Evolutionary conservation across 2,888 invertebrate species (phyloP).

Genomic region (Rotaria magnacalcarata): DNA sequence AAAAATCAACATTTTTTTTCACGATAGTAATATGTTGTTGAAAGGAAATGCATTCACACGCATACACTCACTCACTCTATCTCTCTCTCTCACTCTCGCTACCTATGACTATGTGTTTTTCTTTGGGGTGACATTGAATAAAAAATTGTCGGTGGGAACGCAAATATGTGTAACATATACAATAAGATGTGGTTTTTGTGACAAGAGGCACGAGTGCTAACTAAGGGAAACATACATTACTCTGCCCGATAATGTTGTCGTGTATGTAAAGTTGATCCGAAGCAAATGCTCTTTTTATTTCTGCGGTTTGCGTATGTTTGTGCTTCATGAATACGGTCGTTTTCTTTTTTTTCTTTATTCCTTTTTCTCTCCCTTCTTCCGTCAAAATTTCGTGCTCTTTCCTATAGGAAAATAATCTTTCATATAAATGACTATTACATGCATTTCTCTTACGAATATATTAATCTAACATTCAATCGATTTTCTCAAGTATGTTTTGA

Average conservation of each 20-base stretch:
- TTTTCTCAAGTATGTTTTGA: background rate
- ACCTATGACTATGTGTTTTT: background rate
- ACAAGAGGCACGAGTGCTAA: background rate
- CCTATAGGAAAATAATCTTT: background rate
- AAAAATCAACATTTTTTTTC: background rate
- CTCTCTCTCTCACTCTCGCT: background rate
- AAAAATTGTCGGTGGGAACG: background rate
- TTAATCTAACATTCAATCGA: background rate
- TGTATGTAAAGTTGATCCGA: slow-evolving; percentile 11
- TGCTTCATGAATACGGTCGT: background rate
- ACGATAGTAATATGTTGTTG: background rate
- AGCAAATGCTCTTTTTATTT: slow-evolving; percentile 10
- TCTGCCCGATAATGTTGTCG: slow-evolving; percentile 9
- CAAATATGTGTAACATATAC: background rate
- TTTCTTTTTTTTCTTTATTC: background rate
- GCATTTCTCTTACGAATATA: background rate
- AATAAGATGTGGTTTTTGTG: background rate
- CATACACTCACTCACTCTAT: background rate
- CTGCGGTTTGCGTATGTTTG: background rate
- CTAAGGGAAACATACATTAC: background rate
- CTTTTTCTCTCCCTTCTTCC: background rate
- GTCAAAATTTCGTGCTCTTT: background rate
- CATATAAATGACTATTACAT: background rate
- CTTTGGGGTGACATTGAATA: background rate
- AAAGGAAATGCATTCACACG: background rate